A percentile compares a stretch with the other conserved stretches of the same genome.
phyloP scores from a whole-genome alignment of 2,797 vertebrate species.

The Eremophila alpestris region DNA sequence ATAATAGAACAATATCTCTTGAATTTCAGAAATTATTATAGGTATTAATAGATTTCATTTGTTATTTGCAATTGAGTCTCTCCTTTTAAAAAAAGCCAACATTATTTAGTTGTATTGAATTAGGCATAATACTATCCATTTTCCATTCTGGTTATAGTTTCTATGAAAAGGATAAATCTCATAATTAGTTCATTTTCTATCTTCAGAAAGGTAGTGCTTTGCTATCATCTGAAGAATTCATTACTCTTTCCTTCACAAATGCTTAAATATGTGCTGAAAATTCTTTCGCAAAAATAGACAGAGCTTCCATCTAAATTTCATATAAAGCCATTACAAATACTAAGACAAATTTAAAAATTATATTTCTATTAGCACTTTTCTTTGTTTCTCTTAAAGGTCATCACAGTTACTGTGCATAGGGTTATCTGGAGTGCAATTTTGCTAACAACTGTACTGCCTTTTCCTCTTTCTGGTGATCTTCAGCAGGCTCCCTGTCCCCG shows the following conservation, averaged over 20 bases:
- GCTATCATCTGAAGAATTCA: neutral
- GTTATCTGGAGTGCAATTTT: slow-evolving; percentile 27
- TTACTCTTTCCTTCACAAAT: neutral
- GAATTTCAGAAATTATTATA: neutral
- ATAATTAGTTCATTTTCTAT: neutral
- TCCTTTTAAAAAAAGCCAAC: neutral
- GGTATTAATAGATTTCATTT: neutral
- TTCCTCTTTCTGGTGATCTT: slow-evolving; percentile 21
- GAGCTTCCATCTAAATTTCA: neutral
- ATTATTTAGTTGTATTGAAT: neutral
- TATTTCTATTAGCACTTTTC: neutral
- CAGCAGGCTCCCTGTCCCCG: neutral
- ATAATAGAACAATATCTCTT: neutral
- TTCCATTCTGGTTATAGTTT: neutral
- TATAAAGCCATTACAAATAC: neutral
- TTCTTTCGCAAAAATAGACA: neutral
- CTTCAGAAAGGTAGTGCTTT: slow-evolving; percentile 5
- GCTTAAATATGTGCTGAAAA: neutral
- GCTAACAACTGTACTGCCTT: neutral
- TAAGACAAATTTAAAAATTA: neutral
- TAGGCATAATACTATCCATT: neutral
- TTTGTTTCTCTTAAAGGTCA: slow-evolving; percentile 23
- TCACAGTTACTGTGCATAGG: neutral
- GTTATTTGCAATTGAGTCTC: neutral
- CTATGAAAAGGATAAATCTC: neutral